Evolutionary conservation across 2,797 vertebrate genomes (phyloP).

Genomic region (Petrocephalus schoutedeni): DNA sequence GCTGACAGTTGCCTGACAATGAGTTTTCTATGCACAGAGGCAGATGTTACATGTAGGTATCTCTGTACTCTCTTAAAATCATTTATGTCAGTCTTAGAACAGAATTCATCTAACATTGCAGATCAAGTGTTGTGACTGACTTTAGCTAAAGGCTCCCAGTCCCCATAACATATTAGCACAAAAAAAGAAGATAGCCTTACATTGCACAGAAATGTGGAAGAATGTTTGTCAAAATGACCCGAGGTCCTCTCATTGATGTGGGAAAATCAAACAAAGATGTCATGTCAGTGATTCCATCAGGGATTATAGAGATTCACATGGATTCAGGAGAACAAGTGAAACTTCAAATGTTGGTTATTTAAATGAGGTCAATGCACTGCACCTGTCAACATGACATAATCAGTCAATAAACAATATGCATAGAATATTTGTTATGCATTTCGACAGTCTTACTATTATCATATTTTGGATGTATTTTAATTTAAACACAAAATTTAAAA

Average conservation of each 20-base stretch:
- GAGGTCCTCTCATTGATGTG: background rate
- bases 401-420: background rate
- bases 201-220: background rate
- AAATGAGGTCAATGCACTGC: background rate
- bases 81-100: background rate
- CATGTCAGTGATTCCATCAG: background rate
- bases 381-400: background rate
- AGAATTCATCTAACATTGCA: background rate
- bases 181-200: background rate
- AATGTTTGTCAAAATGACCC: background rate
- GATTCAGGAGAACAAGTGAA: background rate
- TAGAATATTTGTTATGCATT: background rate
- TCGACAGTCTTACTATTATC: background rate
- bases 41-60: background rate
- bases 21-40: background rate
- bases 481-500: too few relatives aligned
- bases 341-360: background rate
- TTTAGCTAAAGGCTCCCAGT: background rate
- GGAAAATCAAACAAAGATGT: background rate
- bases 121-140: background rate
- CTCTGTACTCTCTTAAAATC: background rate
- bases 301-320: background rate
- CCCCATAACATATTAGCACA: background rate
- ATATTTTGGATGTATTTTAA: background rate
- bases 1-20: background rate